Evolutionary conservation across 1,140 invertebrate genomes (phyloP).

Genomic region (Hormaphis cornu): DNA sequence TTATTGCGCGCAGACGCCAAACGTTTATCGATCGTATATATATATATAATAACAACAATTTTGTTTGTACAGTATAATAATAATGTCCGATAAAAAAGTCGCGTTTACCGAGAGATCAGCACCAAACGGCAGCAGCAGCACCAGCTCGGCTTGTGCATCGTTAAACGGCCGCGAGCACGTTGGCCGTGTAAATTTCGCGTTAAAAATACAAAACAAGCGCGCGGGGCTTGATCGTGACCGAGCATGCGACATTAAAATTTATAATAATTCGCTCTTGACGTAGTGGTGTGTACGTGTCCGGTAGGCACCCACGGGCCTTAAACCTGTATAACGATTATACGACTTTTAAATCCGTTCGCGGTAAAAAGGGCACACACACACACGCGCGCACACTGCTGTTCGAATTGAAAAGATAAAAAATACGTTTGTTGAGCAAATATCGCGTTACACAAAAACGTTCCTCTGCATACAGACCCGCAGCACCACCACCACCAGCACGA

Average conservation of each 20-base stretch:
- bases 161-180: background rate
- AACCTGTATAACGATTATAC: background rate
- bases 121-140: too few relatives aligned
- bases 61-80: too few relatives aligned
- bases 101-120: too few relatives aligned
- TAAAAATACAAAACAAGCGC: background rate
- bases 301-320: slow-evolving; percentile 9
- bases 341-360: slow-evolving; percentile 17
- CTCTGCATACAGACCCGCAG: too few relatives aligned
- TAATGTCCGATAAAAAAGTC: too few relatives aligned
- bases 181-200: slow-evolving; percentile 5
- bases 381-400: background rate
- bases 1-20: background rate
- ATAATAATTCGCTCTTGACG: background rate
- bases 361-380: slow-evolving; percentile 4
- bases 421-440: too few relatives aligned
- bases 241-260: slow-evolving; percentile 15
- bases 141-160: background rate
- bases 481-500: too few relatives aligned
- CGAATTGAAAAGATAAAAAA: too few relatives aligned
- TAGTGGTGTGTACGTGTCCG: slow-evolving; percentile 17
- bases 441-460: too few relatives aligned
- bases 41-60: background rate
- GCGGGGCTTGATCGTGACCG: slow-evolving; percentile 4
- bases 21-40: slow-evolving; percentile 1